Evolutionary conservation across 2,888 invertebrate species (phyloP), one percentile per base, ranked within the genome.

Genomic region (Ypsolopha sequella): DNA sequence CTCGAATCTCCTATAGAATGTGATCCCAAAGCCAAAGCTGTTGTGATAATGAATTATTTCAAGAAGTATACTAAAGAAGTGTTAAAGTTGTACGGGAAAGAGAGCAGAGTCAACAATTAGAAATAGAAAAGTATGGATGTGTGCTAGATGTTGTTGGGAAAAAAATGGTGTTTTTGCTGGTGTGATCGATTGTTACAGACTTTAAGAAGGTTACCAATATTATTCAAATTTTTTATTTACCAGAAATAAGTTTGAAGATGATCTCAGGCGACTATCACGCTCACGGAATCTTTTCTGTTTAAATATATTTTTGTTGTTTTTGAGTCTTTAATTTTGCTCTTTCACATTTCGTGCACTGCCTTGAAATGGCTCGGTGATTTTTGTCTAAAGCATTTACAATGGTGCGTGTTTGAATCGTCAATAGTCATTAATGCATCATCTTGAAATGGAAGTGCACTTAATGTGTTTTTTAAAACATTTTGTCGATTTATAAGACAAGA

Each of bases 361-460:
- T 73, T 68, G 59, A 3, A 24, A 24, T 24, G 24, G 63, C 59
- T 64, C 61, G 65, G 61, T 56, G 60, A 64, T 62, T 50, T 50
- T 64, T 62, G 54, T 54, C 54, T 50, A 24, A 24, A 24, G 24
- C 24, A 24, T 24, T 24, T 24, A 24, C 24, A 24, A 48, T 48
- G 41, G 41, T 54, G 48, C 39, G 45, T 39, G 48, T 52, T 55
- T 48, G 24, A 24, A 24, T 24, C 24, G 24, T 24, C 24, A 24
- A 4, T 24, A 24, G 41, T 46, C 52, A 53, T 53, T 4, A 24
- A 24, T 24, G 4, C 24, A 24, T 24, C 24, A 48, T 65, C 59
- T 63, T 64, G 61, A 67, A 68, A 48, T 53, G 72, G 65, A 76
- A 73, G 70, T 77, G 76, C 79, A 80, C 80, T 82, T 80, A 81